phyloP scores from a whole-genome alignment of 2,888 invertebrate genomes.

The Drosophila emarginata region DNA sequence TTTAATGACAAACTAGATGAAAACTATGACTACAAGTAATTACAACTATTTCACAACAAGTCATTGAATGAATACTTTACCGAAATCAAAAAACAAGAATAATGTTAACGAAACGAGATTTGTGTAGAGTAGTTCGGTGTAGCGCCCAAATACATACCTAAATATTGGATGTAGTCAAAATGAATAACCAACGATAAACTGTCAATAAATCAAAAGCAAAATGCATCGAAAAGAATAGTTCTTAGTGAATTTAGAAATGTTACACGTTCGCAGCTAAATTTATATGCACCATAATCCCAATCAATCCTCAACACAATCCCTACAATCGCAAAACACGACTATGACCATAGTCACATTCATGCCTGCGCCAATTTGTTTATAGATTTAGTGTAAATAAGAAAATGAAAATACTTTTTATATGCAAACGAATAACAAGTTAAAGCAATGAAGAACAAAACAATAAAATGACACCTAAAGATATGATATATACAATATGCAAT shows the following conservation, averaged over 20 bases:
- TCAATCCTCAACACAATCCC: constrained; percentile 17
- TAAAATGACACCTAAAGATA: constrained; percentile 40
- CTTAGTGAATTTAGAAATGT: constrained; percentile 48
- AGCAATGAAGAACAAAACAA: constrained; percentile 54
- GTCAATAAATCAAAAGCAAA: constrained; percentile 75
- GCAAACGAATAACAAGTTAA: constrained; percentile 57
- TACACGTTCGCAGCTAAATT: constrained; percentile 14
- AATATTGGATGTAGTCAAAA: constrained; percentile 25
- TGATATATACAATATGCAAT: constrained; percentile 42
- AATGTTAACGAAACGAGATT: constrained; percentile 16
- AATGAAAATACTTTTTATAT: constrained; percentile 69
- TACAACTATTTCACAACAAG: constrained; percentile 44
- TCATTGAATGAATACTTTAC: constrained; percentile 43
- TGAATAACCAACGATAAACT: constrained; percentile 73
- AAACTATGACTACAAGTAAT: constrained; percentile 33
- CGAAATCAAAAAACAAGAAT: constrained; percentile 40
- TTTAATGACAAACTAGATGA: constrained; percentile 60
- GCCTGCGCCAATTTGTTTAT: constrained; percentile 50
- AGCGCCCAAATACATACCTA: constrained; percentile 42
- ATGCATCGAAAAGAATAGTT: constrained; percentile 71
- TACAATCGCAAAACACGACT: constrained; percentile 14
- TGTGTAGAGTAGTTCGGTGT: constrained; percentile 30
- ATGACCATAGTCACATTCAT: constrained; percentile 23
- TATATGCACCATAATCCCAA: constrained; percentile 17
- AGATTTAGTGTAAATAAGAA: constrained; percentile 68